Base-by-base conservation (phyloP, 2,797 vertebrate species). In the Strix occidentalis region DNA sequence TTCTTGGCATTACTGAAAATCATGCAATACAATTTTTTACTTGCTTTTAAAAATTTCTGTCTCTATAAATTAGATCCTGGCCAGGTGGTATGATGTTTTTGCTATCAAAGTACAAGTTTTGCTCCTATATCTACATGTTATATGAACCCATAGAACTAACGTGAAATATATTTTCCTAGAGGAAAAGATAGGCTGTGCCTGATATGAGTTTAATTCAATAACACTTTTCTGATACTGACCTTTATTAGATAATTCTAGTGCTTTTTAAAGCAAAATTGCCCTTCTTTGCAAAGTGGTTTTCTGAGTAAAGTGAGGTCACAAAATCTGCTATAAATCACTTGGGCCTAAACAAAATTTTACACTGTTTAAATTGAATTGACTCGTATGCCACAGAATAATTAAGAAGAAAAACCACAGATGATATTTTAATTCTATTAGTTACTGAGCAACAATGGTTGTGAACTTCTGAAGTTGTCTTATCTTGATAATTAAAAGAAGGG, bases 351-450 rank as follows among this genome's bases (percentile, higher is more conserved):
- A 92, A 96, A 93, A 90, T 53, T 77, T 94, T 57, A 75, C 71
- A 29, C 37, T 77, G 35, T 84, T 91, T 87, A 83, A 97, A 95
- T 54, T 56, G 15, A 91, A 45, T 76, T 92, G 61, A 90, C 63
- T 92, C 6, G 16, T 84, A 95, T 91, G 37, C 33, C 72, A 54
- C 20, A 63, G 35, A 94, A 80, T 77, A 95, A 90, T 82, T 94
- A 96, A 78, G 8, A 90, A 58, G 23, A 68, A 69, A 75, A 77
- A 66, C 41, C 16, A 35, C 3, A 66, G 28, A 45, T 31, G 29
- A 8, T 71, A 69, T 41, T 82, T 89, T 64, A 87, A 82, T 80
- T 77, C 53, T 78, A 4, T 70, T 81, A 50, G 31, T 64, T 83
- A 69, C 58, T 51, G 53, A 70, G 17, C 16, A 87, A 79, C 37